Evolutionary conservation across 1,140 invertebrate genomes (phyloP), one percentile per base, ranked within the genome.

Genomic region (Polypedilum pembai): DNA sequence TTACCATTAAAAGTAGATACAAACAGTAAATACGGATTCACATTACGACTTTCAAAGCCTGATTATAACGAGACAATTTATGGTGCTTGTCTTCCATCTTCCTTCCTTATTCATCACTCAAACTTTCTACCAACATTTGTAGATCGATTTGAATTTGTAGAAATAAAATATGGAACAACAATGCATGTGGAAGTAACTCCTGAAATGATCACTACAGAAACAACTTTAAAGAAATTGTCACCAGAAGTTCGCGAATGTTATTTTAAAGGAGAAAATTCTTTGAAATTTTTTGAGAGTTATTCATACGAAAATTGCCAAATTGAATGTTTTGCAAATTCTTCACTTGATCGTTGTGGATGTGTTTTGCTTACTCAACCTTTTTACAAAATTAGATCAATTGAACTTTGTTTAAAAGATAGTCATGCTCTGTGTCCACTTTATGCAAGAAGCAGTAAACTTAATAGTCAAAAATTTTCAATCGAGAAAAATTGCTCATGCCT

Each of bases 221-320:
- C 1, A 8, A 1, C 8, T 4, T 15, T 45, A 8, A 45, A 45
- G 8, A 45, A 45, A 45, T 8, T 45, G 1, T 4, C 3, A 12
- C 41, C 41, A 12, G 8, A 45, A 45, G 15, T 45, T 45, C 84
- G 88, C 1, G 85, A 88, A 75, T 90, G 89, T 75, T 89, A 84
- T 80, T 89, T 89, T 76, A 83, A 85, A 56, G 82, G 82, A 56
- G 89, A 90, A 78, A 84, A 87, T 17, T 82, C 83, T 73, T 81
- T 91, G 18, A 82, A 82, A 65, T 90, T 84, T 78, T 91, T 87
- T 79, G 85, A 86, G 76, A 87, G 87, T 3, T 92, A 92, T 78
- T 92, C 90, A 1, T 89, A 92, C 78, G 84, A 86, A 74, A 92
- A 91, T 79, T 93, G 91, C 78, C 85, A 91, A 77, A 84, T 89